Evolutionary conservation across 1,140 invertebrate genomes (phyloP).

Genomic region (Drosophila kepulauana): DNA sequence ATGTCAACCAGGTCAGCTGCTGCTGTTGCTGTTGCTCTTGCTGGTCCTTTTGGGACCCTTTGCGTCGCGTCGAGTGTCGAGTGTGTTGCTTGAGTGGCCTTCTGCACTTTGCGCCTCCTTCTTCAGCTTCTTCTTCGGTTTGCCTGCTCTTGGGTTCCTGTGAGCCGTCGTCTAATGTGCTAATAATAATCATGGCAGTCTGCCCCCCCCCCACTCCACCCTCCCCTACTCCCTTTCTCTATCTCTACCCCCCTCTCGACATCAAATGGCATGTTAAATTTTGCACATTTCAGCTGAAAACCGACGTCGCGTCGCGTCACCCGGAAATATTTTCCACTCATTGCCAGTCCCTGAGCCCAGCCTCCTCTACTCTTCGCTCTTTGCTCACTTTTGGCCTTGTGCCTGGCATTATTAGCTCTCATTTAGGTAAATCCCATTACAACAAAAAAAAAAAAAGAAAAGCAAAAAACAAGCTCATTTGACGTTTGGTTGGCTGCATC

Average conservation of each 20-base stretch:
- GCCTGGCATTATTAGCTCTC: conserved; percentile 76
- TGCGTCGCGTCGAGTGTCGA: conserved; percentile 62
- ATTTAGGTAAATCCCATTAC: conserved; percentile 82
- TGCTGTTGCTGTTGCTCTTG: too few species aligned
- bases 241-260: conserved; percentile 14
- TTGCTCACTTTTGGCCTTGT: not conserved
- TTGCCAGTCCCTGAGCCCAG: conserved; percentile 19
- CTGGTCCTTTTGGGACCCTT: conserved; percentile 2
- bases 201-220: not conserved
- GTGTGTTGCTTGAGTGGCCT: conserved; percentile 78
- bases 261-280: conserved; percentile 80
- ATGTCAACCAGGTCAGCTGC: conserved; percentile 53
- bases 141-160: conserved; percentile 23
- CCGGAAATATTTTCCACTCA: conserved; percentile 79
- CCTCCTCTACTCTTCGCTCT: not conserved
- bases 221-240: not conserved
- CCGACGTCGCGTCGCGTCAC: conserved; percentile 37
- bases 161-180: conserved; percentile 71
- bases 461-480: conserved; percentile 48
- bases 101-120: conserved; percentile 64
- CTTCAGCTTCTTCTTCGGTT: conserved; percentile 16
- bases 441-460: too few species aligned
- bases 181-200: conserved; percentile 79
- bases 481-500: conserved; percentile 77
- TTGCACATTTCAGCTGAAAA: conserved; percentile 41